These are phyloP conservation scores for Mesorhabditis spiculigera DNA, from an alignment of 2,888 invertebrate genomes.

Conservation along the genomic window DNA sequence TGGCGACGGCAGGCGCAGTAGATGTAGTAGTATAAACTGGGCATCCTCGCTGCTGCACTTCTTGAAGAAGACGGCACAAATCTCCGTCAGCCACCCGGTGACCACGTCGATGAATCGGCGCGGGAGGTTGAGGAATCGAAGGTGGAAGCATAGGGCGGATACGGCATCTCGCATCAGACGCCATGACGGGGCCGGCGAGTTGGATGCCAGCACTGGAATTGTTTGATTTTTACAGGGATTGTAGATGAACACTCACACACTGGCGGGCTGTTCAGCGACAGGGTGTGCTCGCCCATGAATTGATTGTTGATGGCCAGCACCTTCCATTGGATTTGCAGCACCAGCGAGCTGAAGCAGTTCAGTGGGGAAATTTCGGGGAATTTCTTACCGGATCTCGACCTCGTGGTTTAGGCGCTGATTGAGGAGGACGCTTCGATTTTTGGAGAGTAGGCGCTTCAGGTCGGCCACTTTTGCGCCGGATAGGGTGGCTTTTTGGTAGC, in stretches of 20 bases:
- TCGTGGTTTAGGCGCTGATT: conserved; percentile 40
- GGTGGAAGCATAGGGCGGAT: conserved; percentile 51
- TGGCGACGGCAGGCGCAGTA: conserved; percentile 50
- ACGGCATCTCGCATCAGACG: conserved; percentile 25
- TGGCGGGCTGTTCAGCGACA: conserved; percentile 30
- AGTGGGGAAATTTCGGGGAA: background rate
- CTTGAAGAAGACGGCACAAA: conserved; percentile 43
- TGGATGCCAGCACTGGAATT: conserved; percentile 10
- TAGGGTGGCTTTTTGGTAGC: conserved; percentile 33
- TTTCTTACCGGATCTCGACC: conserved; percentile 33
- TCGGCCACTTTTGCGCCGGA: conserved; percentile 29
- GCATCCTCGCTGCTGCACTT: conserved; percentile 41
- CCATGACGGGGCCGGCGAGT: conserved; percentile 15
- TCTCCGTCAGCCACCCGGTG: conserved; percentile 45
- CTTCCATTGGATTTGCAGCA: conserved; percentile 51
- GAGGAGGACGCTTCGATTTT: conserved; percentile 35
- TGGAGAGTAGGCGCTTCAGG: conserved; percentile 37
- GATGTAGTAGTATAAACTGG: conserved; percentile 48
- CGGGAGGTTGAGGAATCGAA: conserved; percentile 44
- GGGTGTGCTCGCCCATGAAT: conserved; percentile 44
- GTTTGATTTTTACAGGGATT: conserved; percentile 3
- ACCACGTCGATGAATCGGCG: conserved; percentile 42
- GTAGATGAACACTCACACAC: conserved; percentile 34
- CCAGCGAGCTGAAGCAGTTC: background rate
- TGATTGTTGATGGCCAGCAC: conserved; percentile 42